Evolutionary conservation across 92 coral and sea anemone species (phyloP), one percentile per base, ranked within the genome.

Genomic region (Siderastrea siderea): DNA sequence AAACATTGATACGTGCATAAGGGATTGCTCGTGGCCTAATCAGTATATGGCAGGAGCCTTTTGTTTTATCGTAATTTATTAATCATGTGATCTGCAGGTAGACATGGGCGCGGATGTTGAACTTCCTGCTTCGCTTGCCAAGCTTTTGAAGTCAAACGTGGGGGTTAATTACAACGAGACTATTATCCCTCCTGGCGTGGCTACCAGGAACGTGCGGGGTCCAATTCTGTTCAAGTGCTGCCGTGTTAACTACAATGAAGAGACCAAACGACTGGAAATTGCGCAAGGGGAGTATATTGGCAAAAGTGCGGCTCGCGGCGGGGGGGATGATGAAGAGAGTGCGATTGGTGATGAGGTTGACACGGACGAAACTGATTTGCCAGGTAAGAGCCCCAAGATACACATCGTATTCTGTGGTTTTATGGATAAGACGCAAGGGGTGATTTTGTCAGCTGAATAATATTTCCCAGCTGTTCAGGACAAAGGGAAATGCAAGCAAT

Each of bases 191-290:
- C 78, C 84, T 14, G 77, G 45, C 13, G 46, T 68, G 15, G 71
- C 77, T 9, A 19, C 79, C 5, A 67, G 90, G 38, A 67, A 47
- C 16, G 19, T 14, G 2, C 51, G 70, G 55, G 94, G 88, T 43
- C 94, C 94, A 19, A 62, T 91, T 64, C 74, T 91, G 26, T 82
- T 91, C 86, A 91, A 86, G 26, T 82, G 75, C 17, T 87, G 94
- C 77, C 94, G 79, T 15, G 88, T 87, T 6, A 47, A 53, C 5
- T 91, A 87, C 78, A 79, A 87, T 26, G 70, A 78, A 68, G 55
- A 83, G 1, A 52, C 59, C 38, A 60, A 73, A 9, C 49, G 54
- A 74, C 78, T 91, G 57, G 71, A 88, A n/a, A 71, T 91, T 15
- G 69, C 71, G 49, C 47, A 82, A 44, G 84, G 89, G 45, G 88